Percentiles rank a stretch among this genome's conserved stretches.
Conservation (phyloP, 2,797 vertebrate genomes). For the Sciurus carolinensis region DNA sequence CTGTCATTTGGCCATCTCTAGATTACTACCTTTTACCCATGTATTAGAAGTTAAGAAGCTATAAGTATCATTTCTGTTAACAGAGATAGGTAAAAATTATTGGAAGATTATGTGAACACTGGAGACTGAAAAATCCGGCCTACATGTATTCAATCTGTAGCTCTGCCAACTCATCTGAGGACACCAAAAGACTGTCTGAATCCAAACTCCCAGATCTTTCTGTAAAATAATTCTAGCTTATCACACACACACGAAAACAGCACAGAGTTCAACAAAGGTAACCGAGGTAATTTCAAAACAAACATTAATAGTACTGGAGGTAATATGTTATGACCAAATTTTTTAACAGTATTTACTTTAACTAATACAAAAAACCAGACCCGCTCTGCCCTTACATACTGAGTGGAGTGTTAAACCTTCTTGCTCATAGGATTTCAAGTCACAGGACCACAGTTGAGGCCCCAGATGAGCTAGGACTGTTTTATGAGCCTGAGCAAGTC, state of each 20-base stretch:
- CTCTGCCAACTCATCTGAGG: not conserved
- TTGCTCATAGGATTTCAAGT: conserved; percentile 30
- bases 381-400: not conserved
- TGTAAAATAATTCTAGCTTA: conserved; percentile 42
- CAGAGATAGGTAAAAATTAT: conserved; percentile 74
- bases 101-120: conserved; percentile 56
- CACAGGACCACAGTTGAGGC: conserved; percentile 10
- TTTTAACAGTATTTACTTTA: conserved; percentile 52
- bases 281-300: conserved; percentile 67
- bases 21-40: conserved; percentile 68
- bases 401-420: not conserved
- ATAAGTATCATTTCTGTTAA: conserved; percentile 47
- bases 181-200: not conserved
- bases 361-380: conserved; percentile 1
- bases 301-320: conserved; percentile 27
- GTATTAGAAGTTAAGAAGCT: conserved; percentile 62
- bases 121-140: not conserved
- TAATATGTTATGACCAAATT: conserved; percentile 28
- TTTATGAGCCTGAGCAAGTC: conserved; percentile 7
- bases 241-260: not conserved
- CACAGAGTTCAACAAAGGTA: conserved; percentile 11
- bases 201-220: conserved; percentile 27
- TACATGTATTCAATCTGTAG: not conserved
- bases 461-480: not conserved
- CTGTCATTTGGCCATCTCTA: conserved; percentile 67